Base-by-base conservation (phyloP, 1,140 invertebrate species). In the Dendroctonus ponderosae region DNA sequence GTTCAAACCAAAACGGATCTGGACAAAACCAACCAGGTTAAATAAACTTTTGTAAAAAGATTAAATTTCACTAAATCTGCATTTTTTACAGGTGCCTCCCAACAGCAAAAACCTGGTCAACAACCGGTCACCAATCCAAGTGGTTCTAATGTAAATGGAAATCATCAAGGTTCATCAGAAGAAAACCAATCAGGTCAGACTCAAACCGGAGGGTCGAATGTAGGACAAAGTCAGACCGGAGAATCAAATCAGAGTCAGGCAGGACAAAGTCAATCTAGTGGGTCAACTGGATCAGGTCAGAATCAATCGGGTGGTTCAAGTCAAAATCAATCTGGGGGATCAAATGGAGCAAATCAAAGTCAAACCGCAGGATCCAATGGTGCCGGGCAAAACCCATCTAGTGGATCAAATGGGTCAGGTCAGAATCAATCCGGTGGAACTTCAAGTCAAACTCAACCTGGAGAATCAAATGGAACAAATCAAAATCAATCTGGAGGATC, bases 391-490 rank as follows among this genome's bases (percentile, higher is more conserved):
- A 68, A 39, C 58, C 67, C 54, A 70, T 54, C 48, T 7, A 7
- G 8, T 7, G 49, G 64, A 67, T 43, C 64, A 15, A 49, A 50
- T 52, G 62, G 69, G 9, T 60, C 71, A 8, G 64, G 59, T 11
- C 41, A 43, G 43, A 60, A 60, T 48, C 58, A 64, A 67, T 49
- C 62, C 60, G 14, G 64, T 62, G 12, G 53, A 69, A 70, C 65
- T 62, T 26, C 42, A 37, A 7, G 69, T 7, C 37, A 59, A 67
- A 59, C 63, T 14, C 40, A 59, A 42, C 56, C 40, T 12, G 38
- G 5, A 12, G 3, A 44, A 44, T 43, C 11, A 3, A 46, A 5
- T 59, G 60, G 62, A 61, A 58, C 44, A 57, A 50, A 38, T 12
- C 58, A 12, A 12, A 42, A 59, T 43, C 58, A 60, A 67, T 11